Base-by-base conservation (phyloP, 2,797 vertebrate genomes). In the Manis pentadactyla region DNA sequence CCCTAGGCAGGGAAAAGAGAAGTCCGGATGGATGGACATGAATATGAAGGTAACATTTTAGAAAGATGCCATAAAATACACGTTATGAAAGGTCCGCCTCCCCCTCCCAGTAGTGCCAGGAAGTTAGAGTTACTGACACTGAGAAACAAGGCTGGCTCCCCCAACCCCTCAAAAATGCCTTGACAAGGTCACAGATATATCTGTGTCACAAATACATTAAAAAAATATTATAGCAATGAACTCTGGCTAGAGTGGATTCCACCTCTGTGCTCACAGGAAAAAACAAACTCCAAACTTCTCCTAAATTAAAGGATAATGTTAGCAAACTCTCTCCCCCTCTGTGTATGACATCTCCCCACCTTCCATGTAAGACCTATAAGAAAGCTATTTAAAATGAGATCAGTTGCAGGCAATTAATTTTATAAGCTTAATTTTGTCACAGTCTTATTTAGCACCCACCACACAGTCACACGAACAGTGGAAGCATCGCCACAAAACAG, bases 361-460 rank as follows among this genome's bases (percentile, higher is more conserved):
- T 86, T 88, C 84, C 39, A 71, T 0, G 7, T 9, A 78, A 82
- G 19, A 85, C 29, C 23, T 55, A 53, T 74, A 55, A 51, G n/a
- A 97, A 91, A 85, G 68, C 77, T 68, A 51, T 82, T 96, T 19
- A 85, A 94, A 75, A 90, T 13, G 23, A 29, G 31, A 93, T 59
- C 39, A n/a, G 8, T 19, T 73, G 2, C 55, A 93, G 64, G 8
- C 84, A 96, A 94, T 95, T 96, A 92, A 75, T 81, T 95, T 91
- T 57, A 63, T 91, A 34, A 87, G 92, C 88, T 97, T 96, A 39
- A 2, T 53, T 96, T 89, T 73, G 66, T 82, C 92, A 57, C 95
- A 91, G 87, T 97, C 90, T 88, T 59, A 17, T 96, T 93, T 11
- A 69, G 66, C 92, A 61, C 79, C 93, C 73, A 96, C 98, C 90